Base-by-base conservation (phyloP, 2,113 vertebrate genomes). In the Prionailurus bengalensis region DNA sequence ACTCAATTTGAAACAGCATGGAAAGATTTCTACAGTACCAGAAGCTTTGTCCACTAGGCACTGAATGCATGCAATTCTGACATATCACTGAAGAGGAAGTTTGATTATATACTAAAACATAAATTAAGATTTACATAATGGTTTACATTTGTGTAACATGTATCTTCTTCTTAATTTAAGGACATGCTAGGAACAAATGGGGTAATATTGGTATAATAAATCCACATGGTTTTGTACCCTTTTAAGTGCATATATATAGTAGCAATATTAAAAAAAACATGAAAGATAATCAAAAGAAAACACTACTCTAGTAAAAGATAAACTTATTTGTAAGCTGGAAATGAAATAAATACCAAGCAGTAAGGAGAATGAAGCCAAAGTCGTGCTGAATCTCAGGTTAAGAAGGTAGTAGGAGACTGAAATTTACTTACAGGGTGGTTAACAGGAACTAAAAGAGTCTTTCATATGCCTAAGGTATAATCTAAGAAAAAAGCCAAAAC, bases 111-210 rank as follows among this genome's bases (percentile, higher is more conserved):
- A 23, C 21, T 55, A 48, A 65, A 90, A 87, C 53, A 10, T 88
- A 42, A 96, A 11, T 29, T 93, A n/a, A 89, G 36, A 84, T 74
- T 79, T 68, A 87, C 73, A 93, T 53, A 55, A 73, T 36, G 29
- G 42, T 33, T 94, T 55, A 58, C 1, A 89, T 63, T 58, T 80
- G 42, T 55, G 13, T 10, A 85, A 88, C 15, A 23, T 23, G 29
- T 55, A 81, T 71, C 31, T 83, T 65, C 70, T 82, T 45, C 33
- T 88, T 25, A 93, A 81, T n/a, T 91, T 74, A 39, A 15, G 14
- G 15, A 89, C 48, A 15, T 48, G 1, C 1, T 48, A 66, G 74
- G 19, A 95, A 84, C 4, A 92, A 96, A 76, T 4, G 19, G 21
- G 25, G 5, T 16, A 93, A 91, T 85, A 70, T 3, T 81, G 29